phyloP scores from a whole-genome alignment of 2,888 invertebrate genomes.

The Autographa gamma region DNA sequence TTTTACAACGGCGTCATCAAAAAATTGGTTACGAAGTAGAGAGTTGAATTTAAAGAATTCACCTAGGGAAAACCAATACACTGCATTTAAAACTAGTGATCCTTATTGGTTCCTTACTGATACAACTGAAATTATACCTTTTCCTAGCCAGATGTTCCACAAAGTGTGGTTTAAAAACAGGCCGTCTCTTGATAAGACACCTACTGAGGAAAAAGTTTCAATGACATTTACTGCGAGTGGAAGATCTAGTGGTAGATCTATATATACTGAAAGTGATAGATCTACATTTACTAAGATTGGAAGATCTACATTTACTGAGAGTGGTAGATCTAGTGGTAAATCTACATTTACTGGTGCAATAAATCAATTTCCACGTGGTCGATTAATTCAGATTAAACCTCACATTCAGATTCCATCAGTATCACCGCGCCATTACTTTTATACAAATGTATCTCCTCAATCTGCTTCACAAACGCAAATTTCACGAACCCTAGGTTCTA shows the following conservation, averaged over 20 bases:
- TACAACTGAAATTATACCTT: not conserved
- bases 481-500: not conserved
- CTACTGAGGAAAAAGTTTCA: not conserved
- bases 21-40: not conserved
- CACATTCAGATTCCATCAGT: not conserved
- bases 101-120: not conserved
- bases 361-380: not conserved
- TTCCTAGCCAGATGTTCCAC: not conserved
- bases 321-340: too few species aligned
- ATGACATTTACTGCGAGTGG: not conserved
- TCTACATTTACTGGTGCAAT: not conserved
- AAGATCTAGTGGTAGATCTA: too few species aligned
- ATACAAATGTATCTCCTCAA: not conserved
- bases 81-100: not conserved
- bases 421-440: not conserved
- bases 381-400: not conserved
- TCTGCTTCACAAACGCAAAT: not conserved
- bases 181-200: not conserved
- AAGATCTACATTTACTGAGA: not conserved
- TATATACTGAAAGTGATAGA: too few species aligned
- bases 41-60: too few species aligned
- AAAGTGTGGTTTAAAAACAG: conserved; percentile 1
- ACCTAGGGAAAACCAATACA: not conserved
- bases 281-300: too few species aligned
- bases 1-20: not conserved